Percentiles rank a stretch among this genome's conserved stretches.
These are phyloP conservation scores for Eristalis pertinax DNA, from an alignment of 2,888 invertebrate genomes.

Conservation along the genomic window DNA sequence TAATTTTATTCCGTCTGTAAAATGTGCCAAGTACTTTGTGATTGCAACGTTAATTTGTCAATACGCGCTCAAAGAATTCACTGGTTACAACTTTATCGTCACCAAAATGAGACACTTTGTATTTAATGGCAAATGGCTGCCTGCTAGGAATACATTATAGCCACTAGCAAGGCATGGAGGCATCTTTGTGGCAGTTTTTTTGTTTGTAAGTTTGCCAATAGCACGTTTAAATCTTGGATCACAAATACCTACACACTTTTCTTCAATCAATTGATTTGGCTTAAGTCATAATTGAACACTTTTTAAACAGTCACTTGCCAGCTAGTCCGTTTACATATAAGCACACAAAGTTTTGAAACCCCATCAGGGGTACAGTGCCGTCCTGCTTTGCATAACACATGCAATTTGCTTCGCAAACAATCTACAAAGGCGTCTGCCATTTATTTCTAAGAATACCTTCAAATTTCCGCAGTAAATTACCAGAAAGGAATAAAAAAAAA, in stretches of 20 bases:
- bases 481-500: background rate
- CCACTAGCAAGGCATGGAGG: too few relatives aligned
- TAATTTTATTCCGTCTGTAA: background rate
- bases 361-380: too few relatives aligned
- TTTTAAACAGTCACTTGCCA: too few relatives aligned
- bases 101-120: background rate
- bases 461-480: background rate
- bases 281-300: too few relatives aligned
- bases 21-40: background rate
- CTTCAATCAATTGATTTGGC: too few relatives aligned
- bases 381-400: too few relatives aligned
- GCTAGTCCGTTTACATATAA: too few relatives aligned
- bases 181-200: background rate
- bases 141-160: background rate
- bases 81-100: background rate
- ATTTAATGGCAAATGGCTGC: background rate
- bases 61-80: background rate
- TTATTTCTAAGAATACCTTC: background rate
- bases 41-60: background rate
- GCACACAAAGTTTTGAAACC: too few relatives aligned
- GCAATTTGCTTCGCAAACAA: background rate
- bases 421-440: background rate
- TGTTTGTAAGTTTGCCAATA: too few relatives aligned
- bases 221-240: too few relatives aligned
- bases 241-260: too few relatives aligned